Conservation (phyloP, 2,888 invertebrate genomes). For the Drosophila paramelanica region DNA sequence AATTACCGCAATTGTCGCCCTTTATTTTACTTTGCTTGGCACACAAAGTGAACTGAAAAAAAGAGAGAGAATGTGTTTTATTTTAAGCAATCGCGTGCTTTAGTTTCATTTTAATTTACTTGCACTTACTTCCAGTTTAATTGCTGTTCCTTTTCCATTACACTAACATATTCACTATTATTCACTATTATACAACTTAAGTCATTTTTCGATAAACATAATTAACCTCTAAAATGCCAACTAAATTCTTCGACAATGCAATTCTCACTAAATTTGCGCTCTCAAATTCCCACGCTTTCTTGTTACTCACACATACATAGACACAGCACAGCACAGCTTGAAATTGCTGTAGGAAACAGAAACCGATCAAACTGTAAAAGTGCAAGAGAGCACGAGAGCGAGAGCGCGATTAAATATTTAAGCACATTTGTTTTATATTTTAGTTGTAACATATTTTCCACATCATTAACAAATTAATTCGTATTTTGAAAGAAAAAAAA, state of each 20-base stretch:
- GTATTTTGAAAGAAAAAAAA: neutral
- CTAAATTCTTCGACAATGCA: neutral
- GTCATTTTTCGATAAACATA: neutral
- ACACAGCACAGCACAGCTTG: too few species aligned
- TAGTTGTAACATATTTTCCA: too few species aligned
- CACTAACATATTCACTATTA: neutral
- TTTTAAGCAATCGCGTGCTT: neutral
- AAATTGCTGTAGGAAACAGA: neutral
- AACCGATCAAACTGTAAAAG: neutral
- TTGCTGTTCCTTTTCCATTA: neutral
- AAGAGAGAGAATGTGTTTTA: neutral
- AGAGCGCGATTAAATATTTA: neutral
- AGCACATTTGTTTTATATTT: neutral
- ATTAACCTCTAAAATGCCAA: too few species aligned
- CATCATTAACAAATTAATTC: neutral
- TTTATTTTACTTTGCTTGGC: neutral
- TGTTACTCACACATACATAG: neutral
- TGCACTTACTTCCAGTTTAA: neutral
- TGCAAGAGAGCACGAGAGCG: neutral
- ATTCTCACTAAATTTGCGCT: neutral
- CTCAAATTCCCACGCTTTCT: neutral
- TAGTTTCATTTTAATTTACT: neutral
- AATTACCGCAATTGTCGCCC: slow-evolving; percentile 2
- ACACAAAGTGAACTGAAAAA: neutral
- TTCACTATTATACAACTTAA: too few species aligned